Evolutionary conservation across 2,888 invertebrate genomes (phyloP).

Genomic region (Acrobasis consociella): DNA sequence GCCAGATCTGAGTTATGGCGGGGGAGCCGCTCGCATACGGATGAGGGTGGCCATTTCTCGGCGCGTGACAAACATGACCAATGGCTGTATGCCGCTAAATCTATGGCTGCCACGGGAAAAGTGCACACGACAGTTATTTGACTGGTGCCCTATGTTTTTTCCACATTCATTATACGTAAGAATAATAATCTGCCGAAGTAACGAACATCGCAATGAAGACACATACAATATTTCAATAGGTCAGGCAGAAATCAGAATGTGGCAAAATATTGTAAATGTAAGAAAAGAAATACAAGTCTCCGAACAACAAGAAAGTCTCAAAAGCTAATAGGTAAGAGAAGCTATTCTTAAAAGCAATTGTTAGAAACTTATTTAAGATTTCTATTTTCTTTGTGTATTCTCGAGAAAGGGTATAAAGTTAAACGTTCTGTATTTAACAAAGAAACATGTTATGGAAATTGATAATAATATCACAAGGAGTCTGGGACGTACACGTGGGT

Average conservation of each 20-base stretch:
- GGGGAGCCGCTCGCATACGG: constrained; percentile 62
- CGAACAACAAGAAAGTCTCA: too few species aligned
- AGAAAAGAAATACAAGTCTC: too few species aligned
- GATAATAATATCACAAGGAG: constrained; percentile 16
- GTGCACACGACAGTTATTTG: constrained; percentile 25
- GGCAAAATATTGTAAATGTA: too few species aligned
- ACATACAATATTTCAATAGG: too few species aligned
- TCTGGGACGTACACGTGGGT: constrained; percentile 27
- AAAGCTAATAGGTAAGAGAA: too few species aligned
- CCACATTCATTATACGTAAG: background rate
- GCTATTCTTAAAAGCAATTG: background rate
- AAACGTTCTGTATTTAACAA: constrained; percentile 18
- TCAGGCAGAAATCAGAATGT: too few species aligned
- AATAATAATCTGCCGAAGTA: too few species aligned
- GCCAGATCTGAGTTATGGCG: constrained; percentile 59
- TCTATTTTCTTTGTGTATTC: background rate
- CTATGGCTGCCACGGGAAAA: constrained; percentile 44
- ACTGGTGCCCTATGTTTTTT: background rate
- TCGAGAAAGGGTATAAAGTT: background rate
- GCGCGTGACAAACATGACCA: constrained; percentile 59
- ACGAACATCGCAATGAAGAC: too few species aligned
- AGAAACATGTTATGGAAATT: constrained; percentile 20
- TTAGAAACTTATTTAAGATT: background rate
- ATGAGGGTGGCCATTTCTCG: constrained; percentile 63
- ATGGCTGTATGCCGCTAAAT: constrained; percentile 54